phyloP scores from a whole-genome alignment of 2,888 invertebrate species.

The Nomada fucata region DNA sequence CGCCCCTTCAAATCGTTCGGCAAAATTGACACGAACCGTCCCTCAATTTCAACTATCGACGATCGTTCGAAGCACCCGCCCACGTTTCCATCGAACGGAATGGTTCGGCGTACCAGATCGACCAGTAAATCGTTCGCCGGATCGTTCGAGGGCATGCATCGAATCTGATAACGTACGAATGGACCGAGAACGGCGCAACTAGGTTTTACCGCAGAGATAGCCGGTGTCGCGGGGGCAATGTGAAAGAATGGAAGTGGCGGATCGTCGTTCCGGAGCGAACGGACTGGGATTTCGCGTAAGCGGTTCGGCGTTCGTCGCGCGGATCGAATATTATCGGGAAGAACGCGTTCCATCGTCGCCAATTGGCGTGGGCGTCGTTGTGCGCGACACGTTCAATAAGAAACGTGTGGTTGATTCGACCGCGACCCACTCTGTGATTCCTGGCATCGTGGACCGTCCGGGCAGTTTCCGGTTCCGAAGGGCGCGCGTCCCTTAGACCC shows the following conservation, averaged over 20 bases:
- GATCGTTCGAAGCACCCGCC: too few relatives aligned
- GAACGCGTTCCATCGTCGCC: conserved; percentile 14
- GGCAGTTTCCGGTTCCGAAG: not conserved
- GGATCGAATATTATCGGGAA: not conserved
- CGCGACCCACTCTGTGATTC: too few relatives aligned
- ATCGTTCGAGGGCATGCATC: not conserved
- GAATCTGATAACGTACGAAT: conserved; percentile 12
- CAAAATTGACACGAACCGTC: too few relatives aligned
- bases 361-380: not conserved
- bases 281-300: too few relatives aligned
- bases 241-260: too few relatives aligned
- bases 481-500: not conserved
- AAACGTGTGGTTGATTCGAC: too few relatives aligned
- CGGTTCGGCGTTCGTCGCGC: not conserved
- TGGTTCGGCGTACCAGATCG: not conserved
- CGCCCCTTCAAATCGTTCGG: too few relatives aligned
- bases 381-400: not conserved
- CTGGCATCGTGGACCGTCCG: too few relatives aligned
- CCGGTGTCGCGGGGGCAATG: not conserved
- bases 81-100: too few relatives aligned
- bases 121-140: not conserved
- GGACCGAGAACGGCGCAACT: not conserved
- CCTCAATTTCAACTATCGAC: too few relatives aligned
- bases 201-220: not conserved
- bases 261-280: not conserved